phyloP scores from a whole-genome alignment of 2,113 vertebrate species.

The Ptilonorhynchus violaceus region DNA sequence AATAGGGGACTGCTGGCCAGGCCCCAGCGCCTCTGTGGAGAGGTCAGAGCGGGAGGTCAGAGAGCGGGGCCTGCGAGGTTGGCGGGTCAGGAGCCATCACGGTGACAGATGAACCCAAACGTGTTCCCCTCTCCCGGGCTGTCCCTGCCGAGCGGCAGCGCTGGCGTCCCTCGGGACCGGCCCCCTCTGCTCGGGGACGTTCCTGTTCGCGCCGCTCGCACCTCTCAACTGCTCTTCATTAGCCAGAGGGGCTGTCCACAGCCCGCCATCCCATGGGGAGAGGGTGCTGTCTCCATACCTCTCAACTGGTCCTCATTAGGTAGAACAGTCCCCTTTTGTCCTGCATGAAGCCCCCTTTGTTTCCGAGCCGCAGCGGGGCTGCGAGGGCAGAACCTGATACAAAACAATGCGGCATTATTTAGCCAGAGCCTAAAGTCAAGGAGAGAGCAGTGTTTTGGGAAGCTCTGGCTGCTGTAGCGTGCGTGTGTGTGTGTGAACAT shows the following conservation, averaged over 20 bases:
- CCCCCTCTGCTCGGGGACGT: conserved; percentile 17
- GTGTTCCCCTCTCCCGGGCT: background rate
- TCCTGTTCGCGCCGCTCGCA: conserved; percentile 42
- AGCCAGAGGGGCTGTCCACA: conserved; percentile 38
- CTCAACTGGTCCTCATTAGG: conserved; percentile 86
- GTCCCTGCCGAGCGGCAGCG: background rate
- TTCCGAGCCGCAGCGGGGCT: conserved; percentile 55
- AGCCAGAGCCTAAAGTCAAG: conserved; percentile 47
- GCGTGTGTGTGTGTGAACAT: background rate
- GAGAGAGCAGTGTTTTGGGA: background rate
- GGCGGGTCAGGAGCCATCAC: conserved; percentile 84
- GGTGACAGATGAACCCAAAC: conserved; percentile 81
- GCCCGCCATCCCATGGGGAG: conserved; percentile 50
- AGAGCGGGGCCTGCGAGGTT: conserved; percentile 81
- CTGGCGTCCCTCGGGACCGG: conserved; percentile 4
- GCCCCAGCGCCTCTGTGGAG: conserved; percentile 74
- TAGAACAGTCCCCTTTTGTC: conserved; percentile 81
- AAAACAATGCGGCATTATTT: conserved; percentile 78
- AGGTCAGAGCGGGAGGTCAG: conserved; percentile 86
- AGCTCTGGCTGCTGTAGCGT: background rate
- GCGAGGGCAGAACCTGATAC: conserved; percentile 77
- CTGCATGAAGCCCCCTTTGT: conserved; percentile 81
- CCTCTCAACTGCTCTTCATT: conserved; percentile 84
- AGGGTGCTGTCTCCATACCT: conserved; percentile 80
- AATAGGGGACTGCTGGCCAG: conserved; percentile 81